Evolutionary conservation across 2,113 vertebrate species (phyloP).

Genomic region (Columbina picui): DNA sequence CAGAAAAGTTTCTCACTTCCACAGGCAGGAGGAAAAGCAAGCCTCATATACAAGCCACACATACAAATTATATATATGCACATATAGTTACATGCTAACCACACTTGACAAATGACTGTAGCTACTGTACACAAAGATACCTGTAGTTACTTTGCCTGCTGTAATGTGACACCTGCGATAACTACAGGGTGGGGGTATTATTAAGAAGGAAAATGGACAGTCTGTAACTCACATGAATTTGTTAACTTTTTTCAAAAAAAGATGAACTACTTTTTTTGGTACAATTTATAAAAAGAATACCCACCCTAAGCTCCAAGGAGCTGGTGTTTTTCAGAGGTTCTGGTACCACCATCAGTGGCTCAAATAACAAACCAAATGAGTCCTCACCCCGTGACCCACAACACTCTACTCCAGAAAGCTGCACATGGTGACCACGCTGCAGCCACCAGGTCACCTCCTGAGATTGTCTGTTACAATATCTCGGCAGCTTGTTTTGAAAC

Average conservation of each 20-base stretch:
- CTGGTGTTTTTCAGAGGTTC: background rate
- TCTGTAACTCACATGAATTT: background rate
- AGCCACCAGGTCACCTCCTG: accelerated
- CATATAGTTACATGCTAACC: background rate
- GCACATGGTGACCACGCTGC: accelerated
- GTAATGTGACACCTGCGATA: background rate
- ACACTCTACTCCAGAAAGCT: accelerated
- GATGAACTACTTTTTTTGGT: background rate
- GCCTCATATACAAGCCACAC: accelerated
- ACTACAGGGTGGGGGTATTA: background rate
- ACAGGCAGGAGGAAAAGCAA: background rate
- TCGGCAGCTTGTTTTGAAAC: background rate
- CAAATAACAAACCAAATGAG: accelerated
- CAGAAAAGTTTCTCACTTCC: background rate
- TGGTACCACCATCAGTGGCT: background rate
- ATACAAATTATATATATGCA: accelerated
- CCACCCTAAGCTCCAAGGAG: background rate
- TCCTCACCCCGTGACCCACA: background rate
- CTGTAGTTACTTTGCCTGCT: background rate
- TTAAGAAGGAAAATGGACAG: background rate
- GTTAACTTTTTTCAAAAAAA: background rate
- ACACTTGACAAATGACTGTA: background rate
- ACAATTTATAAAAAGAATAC: background rate
- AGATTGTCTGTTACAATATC: accelerated
- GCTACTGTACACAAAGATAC: background rate